These are phyloP conservation scores for Epirrhoe alternata DNA, from an alignment of 2,888 invertebrate species.

Conservation along the genomic window DNA sequence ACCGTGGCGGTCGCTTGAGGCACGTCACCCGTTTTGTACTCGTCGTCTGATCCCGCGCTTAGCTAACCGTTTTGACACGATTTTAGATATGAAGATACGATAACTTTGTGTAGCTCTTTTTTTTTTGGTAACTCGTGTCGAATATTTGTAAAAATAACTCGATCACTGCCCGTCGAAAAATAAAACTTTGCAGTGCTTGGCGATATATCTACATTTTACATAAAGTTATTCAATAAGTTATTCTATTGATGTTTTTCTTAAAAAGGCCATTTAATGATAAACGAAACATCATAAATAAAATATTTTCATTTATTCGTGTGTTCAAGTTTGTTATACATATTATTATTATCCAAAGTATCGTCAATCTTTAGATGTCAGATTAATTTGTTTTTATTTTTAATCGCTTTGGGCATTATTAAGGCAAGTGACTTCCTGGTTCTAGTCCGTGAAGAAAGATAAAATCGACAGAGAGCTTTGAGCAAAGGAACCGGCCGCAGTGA, in stretches of 20 bases:
- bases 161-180: slow-evolving; percentile 27
- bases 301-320: background rate
- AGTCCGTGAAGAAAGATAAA: slow-evolving; percentile 67
- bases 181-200: slow-evolving; percentile 1
- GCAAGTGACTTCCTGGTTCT: slow-evolving; percentile 68
- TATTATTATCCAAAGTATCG: slow-evolving; percentile 35
- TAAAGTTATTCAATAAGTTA: background rate
- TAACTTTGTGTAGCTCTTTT: slow-evolving; percentile 47
- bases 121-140: slow-evolving; percentile 43
- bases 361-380: slow-evolving; percentile 61
- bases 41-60: slow-evolving; percentile 79
- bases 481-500: slow-evolving; percentile 76
- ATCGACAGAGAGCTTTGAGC: slow-evolving; percentile 60
- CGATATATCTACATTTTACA: background rate
- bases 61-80: slow-evolving; percentile 84
- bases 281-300: too few relatives aligned
- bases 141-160: slow-evolving; percentile 18
- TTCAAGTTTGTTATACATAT: background rate
- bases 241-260: too few relatives aligned
- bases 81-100: slow-evolving; percentile 69
- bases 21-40: slow-evolving; percentile 78
- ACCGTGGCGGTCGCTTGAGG: slow-evolving; percentile 55
- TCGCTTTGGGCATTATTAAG: slow-evolving; percentile 49
- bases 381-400: slow-evolving; percentile 56
- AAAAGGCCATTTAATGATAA: too few relatives aligned